These are phyloP conservation scores for Acanthornis magna DNA, from an alignment of 2,797 vertebrate genomes.

Conservation along the genomic window DNA sequence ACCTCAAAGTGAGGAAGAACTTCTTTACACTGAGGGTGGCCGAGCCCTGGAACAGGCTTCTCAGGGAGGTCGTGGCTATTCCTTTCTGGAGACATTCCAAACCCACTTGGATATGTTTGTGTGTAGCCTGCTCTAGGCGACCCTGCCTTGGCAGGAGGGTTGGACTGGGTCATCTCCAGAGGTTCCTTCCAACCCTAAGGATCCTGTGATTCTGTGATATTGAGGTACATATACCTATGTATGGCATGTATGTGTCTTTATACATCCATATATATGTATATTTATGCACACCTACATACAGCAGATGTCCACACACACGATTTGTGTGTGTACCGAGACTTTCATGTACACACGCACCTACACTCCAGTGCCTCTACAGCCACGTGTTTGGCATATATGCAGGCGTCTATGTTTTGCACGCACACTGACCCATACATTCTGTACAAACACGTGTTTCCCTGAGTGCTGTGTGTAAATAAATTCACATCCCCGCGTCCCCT, in stretches of 20 bases:
- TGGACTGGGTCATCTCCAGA: not conserved
- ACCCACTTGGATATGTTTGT: not conserved
- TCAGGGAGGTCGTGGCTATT: not conserved
- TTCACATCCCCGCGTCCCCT: rapidly evolving
- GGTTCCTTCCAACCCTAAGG: not conserved
- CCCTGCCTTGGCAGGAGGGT: not conserved
- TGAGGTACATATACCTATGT: not conserved
- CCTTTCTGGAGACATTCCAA: not conserved
- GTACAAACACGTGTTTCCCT: rapidly evolving
- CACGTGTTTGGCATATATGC: rapidly evolving
- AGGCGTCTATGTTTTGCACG: rapidly evolving
- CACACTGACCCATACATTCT: rapidly evolving
- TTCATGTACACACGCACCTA: rapidly evolving
- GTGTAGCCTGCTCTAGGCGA: not conserved
- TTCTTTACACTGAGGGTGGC: not conserved
- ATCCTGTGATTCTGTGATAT: not conserved
- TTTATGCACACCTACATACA: not conserved
- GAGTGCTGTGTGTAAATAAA: rapidly evolving
- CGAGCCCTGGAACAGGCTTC: not conserved
- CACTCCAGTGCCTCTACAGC: not conserved
- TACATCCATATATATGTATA: not conserved
- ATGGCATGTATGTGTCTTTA: rapidly evolving
- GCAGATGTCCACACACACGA: rapidly evolving
- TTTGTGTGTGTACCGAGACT: rapidly evolving
- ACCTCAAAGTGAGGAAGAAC: not conserved